Base-by-base conservation (phyloP, 1,140 invertebrate genomes). In the Elysia chlorotica region DNA sequence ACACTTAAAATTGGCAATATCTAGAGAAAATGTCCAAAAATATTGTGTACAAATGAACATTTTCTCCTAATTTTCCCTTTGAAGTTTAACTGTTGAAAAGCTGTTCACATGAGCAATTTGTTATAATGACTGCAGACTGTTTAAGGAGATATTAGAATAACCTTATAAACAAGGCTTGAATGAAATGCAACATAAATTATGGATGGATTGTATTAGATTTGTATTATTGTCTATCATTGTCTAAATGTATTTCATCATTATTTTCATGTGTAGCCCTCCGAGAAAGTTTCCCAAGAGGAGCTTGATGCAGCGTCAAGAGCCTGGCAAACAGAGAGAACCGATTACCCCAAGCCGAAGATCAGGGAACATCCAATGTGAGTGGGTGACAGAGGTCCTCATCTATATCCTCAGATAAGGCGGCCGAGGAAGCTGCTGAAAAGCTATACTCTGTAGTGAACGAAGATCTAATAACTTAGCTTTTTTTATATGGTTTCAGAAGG, bases 301-400 rank as follows among this genome's bases (percentile, higher is more conserved):
- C 77, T 92, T 19, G 81, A 85, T 53, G 78, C 86, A 4, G 92
- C 91, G 1, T 87, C 89, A 65, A 86, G 89, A 21, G 86, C 88
- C 6, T 93, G 92, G 90, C 71, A 85, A 0, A 89, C 89, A 74
- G 89, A 87, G 2, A 76, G 82, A 1, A 77, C 83, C 3, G 79
- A 85, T 0, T 76, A 90, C 31, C 88, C 84, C 4, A 81, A 87
- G 76, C 82, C 87, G 4, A 87, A 88, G 2, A 74, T 86, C 28
- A 82, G 79, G 41, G 71, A 76, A 56, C 86, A 77, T 81, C 88
- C 80, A 71, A 83, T 86, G 81, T 83, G 71, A 86, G 81, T 81
- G 62, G 38, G n/a, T n/a, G n/a, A n/a, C n/a, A n/a, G n/a, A n/a
- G n/a, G n/a, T n/a, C 71, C 4, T 65, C 48, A 1, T 69, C 3